Base-by-base conservation (phyloP, 2,113 vertebrate genomes). In the Physeter macrocephalus region DNA sequence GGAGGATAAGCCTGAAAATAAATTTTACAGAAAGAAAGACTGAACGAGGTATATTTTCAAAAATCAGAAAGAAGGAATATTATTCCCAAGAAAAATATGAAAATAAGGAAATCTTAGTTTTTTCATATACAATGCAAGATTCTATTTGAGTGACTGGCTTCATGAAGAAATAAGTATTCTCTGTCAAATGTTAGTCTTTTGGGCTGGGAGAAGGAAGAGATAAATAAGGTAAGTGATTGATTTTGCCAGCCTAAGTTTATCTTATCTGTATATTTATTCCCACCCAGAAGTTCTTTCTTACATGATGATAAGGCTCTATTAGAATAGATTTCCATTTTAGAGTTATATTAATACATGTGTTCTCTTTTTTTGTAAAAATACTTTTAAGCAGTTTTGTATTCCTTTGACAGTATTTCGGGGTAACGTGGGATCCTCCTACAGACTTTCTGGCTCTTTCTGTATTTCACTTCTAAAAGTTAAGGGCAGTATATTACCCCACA, bases 1-100 rank as follows among this genome's bases (percentile, higher is more conserved):
- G 99, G 80, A 97, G 98, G 96, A 71, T 99, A 99, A 0, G 99
- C 97, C 99, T 99, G 95, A 34, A 98, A 98, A 97, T 49, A 95
- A 31, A 97, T 46, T 97, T 23, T 1, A 95, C 5, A 94, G 25
- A 88, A 96, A 77, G 9, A 94, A 54, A 29, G 2, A 2, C 46
- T 72, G 93, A 89, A 83, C 20, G 46, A 57, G 1, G 2, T 67
- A 59, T 66, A 54, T 77, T 69, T 64, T 52, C 36, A 20, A 90
- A 92, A 93, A 64, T 31, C 20, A 57, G 2, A 36, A 54, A 91
- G 13, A 54, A 91, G 15, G 2, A 89, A 4, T 49, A 92, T 59
- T n/a, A 94, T 90, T 78, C 14, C 27, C 20, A 78, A 88, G 5
- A 83, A 61, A 78, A 93, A 62, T 46, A 88, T 13, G 13, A 72